Evolutionary conservation across 1,140 invertebrate genomes (phyloP).

Genomic region (Drosophila punjabiensis): DNA sequence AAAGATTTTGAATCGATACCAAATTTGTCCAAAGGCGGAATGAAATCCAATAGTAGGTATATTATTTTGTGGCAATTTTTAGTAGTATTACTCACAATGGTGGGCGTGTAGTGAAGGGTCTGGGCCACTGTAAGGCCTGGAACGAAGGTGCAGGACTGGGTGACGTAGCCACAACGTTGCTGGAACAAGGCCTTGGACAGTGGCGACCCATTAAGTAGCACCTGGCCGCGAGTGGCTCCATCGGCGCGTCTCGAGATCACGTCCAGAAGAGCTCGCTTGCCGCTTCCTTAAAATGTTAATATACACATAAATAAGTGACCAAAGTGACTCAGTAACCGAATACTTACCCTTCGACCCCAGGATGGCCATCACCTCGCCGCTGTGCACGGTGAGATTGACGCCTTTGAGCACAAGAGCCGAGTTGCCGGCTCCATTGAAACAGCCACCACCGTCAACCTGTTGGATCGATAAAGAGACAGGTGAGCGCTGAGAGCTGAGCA

Average conservation of each 20-base stretch:
- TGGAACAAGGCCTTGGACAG: constrained; percentile 93
- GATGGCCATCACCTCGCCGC: constrained; percentile 96
- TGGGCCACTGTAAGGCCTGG: constrained; percentile 94
- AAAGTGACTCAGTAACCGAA: background rate
- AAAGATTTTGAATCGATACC: background rate
- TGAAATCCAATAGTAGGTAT: background rate
- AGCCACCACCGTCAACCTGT: constrained; percentile 92
- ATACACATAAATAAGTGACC: too few species aligned
- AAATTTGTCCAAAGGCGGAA: too few species aligned
- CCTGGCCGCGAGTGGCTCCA: constrained; percentile 92
- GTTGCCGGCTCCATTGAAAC: constrained; percentile 92
- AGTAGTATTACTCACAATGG: constrained; percentile 87
- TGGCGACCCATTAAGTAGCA: constrained; percentile 93
- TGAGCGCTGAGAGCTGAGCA: constrained; percentile 42
- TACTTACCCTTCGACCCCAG: constrained; percentile 94
- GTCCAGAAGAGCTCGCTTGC: constrained; percentile 95
- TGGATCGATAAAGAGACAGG: constrained; percentile 34
- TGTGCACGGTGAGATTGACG: constrained; percentile 95
- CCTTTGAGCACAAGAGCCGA: constrained; percentile 95
- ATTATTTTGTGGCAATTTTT: background rate
- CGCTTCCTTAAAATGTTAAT: constrained; percentile 88
- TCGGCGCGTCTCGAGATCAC: constrained; percentile 93
- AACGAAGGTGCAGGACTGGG: constrained; percentile 92
- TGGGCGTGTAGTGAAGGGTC: constrained; percentile 92
- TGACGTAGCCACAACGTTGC: constrained; percentile 93